Evolutionary conservation across 2,888 invertebrate genomes (phyloP), one percentile per base, ranked within the genome.

Genomic region (Cremastinae sp.): DNA sequence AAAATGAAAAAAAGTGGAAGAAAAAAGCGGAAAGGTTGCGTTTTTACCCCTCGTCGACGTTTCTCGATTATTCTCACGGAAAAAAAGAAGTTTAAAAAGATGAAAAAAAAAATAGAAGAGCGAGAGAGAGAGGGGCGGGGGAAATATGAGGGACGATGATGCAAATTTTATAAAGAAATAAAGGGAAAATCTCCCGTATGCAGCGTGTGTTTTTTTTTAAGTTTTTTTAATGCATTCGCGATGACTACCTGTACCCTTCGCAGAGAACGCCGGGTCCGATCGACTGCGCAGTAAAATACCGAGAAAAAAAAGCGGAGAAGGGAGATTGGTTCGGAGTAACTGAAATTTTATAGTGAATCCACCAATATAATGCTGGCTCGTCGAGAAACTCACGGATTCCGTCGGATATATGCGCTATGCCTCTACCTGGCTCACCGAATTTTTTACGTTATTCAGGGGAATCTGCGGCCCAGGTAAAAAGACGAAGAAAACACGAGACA

Each of bases 281-380:
- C 64, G 43, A 64, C 34, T 34, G 36, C 58, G 53, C 62, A 20
- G 64, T 53, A 70, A 73, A 77, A 71, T 47, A 8, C 53, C n/a
- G n/a, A 2, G 18, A 3, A 5, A 49, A 54, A 64, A 22, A 56
- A 51, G 47, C 45, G 47, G 45, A 64, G 69, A 78, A 78, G 79
- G 71, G 74, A 77, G 53, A 64, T 73, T 53, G 64, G 58, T 43
- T 56, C 36, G 36, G 77, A 75, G 82, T 81, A 85, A 87, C 85
- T 84, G 84, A 88, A 89, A 87, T 89, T 89, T 87, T 84, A 87
- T 85, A 85, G 84, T 79, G 82, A 85, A 82, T 86, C 81, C 74
- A 76, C 73, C 80, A 80, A 80, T 82, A 80, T 80, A 82, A 80
- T 62, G 62, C 68, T 66, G 14, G 61, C 45, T 56, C 41, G 49